These are phyloP conservation scores for Budorcas taxicolor DNA, from an alignment of 2,113 vertebrate genomes.

Conservation along the genomic window DNA sequence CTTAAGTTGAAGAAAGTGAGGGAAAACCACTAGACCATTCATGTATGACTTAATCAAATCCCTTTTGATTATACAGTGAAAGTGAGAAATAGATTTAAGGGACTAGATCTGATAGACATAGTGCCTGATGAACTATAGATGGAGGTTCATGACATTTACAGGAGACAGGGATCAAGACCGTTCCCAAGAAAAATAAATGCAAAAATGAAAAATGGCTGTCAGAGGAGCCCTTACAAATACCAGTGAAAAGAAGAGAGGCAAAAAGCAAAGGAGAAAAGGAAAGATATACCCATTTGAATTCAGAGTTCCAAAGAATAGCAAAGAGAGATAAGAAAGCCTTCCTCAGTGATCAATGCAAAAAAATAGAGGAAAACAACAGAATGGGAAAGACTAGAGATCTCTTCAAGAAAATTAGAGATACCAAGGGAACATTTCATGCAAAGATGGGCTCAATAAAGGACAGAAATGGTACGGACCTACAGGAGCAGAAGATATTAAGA, in stretches of 20 bases:
- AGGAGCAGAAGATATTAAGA: background rate
- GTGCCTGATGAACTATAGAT: background rate
- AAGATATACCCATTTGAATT: background rate
- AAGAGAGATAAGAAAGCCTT: background rate
- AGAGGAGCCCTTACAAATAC: background rate
- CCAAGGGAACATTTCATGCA: background rate
- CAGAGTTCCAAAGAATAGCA: background rate
- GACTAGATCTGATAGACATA: background rate
- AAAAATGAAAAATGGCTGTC: background rate
- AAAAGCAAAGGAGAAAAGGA: background rate
- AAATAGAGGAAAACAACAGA: background rate
- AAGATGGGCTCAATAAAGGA: background rate
- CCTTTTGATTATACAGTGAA: background rate
- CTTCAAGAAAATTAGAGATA: background rate
- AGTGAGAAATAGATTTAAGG: background rate
- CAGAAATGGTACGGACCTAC: background rate
- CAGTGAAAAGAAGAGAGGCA: background rate
- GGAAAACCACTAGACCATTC: background rate
- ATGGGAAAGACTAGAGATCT: background rate
- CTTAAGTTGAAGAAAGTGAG: background rate
- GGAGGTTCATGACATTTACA: background rate
- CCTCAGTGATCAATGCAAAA: background rate
- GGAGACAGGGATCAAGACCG: background rate
- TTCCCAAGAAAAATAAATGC: background rate
- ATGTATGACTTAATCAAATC: background rate